Conservation (phyloP, 2,888 invertebrate species). For the Mylabris sibirica region DNA sequence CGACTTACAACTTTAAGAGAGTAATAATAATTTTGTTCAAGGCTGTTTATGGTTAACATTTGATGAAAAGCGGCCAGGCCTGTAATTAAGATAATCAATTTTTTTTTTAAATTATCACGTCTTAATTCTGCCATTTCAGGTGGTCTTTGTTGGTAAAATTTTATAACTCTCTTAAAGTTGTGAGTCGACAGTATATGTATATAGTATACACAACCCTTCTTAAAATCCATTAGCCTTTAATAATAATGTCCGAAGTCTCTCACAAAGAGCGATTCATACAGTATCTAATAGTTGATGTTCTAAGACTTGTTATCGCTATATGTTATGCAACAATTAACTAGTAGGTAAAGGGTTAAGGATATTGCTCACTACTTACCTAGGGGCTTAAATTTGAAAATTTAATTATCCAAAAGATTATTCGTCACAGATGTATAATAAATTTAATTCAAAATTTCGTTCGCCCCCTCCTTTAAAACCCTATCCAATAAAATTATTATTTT, state of each 20-base stretch:
- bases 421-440: slow-evolving; percentile 2
- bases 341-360: slow-evolving; percentile 57
- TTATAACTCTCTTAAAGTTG: no score
- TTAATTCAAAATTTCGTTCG: no score
- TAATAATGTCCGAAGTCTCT: slow-evolving; percentile 63
- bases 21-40: no score
- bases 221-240: slow-evolving; percentile 63
- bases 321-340: slow-evolving; percentile 61
- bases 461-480: no score
- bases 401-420: slow-evolving; percentile 51
- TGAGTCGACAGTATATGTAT: no score
- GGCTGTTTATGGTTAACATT: no score
- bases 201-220: slow-evolving; percentile 57
- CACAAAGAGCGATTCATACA: slow-evolving; percentile 61
- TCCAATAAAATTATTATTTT: background rate
- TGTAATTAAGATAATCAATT: no score
- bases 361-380: slow-evolving; percentile 61
- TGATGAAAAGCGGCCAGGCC: no score
- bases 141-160: no score
- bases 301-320: slow-evolving; percentile 60
- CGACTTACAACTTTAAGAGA: no score
- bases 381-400: slow-evolving; percentile 60
- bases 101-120: no score
- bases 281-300: slow-evolving; percentile 58
- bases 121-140: no score